Evolutionary conservation across 2,797 vertebrate species (phyloP), one percentile per base, ranked within the genome.

Genomic region (Oreortyx pictus): DNA sequence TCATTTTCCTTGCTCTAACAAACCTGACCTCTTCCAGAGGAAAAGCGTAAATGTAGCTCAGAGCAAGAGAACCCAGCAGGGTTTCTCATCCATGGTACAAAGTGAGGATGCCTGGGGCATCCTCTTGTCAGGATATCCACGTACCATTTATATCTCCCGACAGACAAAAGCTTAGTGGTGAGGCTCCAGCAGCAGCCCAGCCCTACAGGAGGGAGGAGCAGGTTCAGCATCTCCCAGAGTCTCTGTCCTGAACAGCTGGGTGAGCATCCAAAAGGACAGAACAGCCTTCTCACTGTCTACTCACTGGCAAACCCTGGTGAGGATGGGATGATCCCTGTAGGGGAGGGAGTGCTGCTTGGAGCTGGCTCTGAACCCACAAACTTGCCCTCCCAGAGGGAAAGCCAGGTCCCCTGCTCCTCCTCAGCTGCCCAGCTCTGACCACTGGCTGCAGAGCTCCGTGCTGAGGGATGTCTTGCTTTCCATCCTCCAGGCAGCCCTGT

Each of bases 221-320:
- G 82, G 24, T 41, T 25, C 39, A 25, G 71, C 33, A 22, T 31
- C 54, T 59, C 43, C 33, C 56, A 14, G 41, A 33, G 23, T 14
- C 2, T 46, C 18, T 46, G 44, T 37, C 72, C 71, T 33, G 4
- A 1, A 0, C 61, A 33, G 60, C 0, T 0, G 8, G 25, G 15
- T 23, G 7, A 27, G 82, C 23, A 50, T 31, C 50, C 6, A 2
- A 73, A 49, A 35, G 7, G 35, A 39, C 67, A n/a, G 37, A 43
- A 4, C 59, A 20, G 47, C 18, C 33, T 46, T 37, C 35, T 13
- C 46, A 22, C 31, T 17, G 4, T 6, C 57, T n/a, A 13, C 68
- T 43, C 57, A 2, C 24, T 29, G 57, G 59, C 15, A 60, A 60
- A 25, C 24, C 59, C 8, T 23, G 49, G 8, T 2, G 4, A 3